Conservation (phyloP, 2,113 vertebrate species). For the Nothocercus julius region DNA sequence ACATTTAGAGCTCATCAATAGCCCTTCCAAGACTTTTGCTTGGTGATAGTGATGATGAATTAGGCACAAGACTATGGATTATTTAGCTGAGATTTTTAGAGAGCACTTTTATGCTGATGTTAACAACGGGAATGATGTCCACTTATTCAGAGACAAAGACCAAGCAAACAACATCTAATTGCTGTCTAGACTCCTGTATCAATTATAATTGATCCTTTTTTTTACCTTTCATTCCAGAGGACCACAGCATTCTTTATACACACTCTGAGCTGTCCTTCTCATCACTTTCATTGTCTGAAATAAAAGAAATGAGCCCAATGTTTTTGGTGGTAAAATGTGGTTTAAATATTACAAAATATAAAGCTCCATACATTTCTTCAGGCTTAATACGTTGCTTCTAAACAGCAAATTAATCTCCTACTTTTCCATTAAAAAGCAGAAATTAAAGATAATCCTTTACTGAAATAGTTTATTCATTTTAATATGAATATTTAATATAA, state of each 20-base stretch:
- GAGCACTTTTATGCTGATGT: background rate
- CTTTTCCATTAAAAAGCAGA: background rate
- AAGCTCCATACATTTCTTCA: background rate
- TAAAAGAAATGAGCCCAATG: rapidly evolving
- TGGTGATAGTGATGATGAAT: background rate
- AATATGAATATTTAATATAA: background rate
- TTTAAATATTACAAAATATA: background rate
- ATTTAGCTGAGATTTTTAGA: background rate
- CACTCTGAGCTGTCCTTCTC: background rate
- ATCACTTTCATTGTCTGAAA: background rate
- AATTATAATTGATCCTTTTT: background rate
- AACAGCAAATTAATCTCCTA: background rate
- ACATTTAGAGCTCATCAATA: background rate
- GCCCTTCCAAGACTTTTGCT: background rate
- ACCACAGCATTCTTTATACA: background rate
- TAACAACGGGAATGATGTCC: background rate
- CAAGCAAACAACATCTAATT: background rate
- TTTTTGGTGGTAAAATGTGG: background rate
- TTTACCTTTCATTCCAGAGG: background rate
- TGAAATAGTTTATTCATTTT: background rate
- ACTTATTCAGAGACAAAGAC: background rate
- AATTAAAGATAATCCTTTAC: background rate
- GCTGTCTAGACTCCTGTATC: background rate
- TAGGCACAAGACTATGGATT: background rate
- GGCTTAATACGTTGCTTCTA: background rate